These are phyloP conservation scores for Patiria pectinifera DNA, from an alignment of 53 echinoderm and acorn worm species.

Conservation along the genomic window DNA sequence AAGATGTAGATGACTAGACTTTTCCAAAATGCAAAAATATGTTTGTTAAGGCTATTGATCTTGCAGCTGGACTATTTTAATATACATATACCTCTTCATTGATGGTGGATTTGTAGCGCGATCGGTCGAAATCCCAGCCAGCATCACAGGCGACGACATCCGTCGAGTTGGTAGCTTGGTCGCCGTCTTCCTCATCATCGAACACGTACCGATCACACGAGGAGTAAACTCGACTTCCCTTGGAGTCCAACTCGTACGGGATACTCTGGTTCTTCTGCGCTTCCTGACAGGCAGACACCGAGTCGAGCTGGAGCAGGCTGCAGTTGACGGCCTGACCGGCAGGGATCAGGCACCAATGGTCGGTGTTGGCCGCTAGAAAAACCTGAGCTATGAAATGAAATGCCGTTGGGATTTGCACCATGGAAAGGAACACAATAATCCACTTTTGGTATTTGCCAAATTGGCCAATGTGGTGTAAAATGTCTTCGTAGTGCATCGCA, in stretches of 20 bases:
- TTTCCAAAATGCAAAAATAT: no score
- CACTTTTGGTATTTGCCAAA: constrained; percentile 53
- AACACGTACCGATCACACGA: constrained; percentile 25
- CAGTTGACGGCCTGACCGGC: constrained; percentile 36
- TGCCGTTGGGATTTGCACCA: constrained; percentile 16
- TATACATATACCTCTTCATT: neutral
- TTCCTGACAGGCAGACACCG: constrained; percentile 22
- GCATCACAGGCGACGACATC: constrained; percentile 54
- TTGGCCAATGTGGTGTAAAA: constrained; percentile 46
- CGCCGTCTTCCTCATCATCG: neutral
- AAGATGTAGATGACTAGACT: no score
- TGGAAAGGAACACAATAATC: neutral
- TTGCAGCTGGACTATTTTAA: neutral
- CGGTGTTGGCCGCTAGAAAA: constrained; percentile 51
- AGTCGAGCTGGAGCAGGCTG: neutral
- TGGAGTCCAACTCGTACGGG: constrained; percentile 16
- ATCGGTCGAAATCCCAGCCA: constrained; percentile 63
- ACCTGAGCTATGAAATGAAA: constrained; percentile 51
- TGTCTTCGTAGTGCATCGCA: constrained; percentile 62
- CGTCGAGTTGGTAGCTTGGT: neutral
- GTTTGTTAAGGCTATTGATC: no score
- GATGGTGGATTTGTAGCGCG: constrained; percentile 62
- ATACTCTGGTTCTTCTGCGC: constrained; percentile 46
- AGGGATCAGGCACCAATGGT: constrained; percentile 59
- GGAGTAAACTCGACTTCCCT: neutral